Percentiles rank a stretch among this genome's conserved stretches.
Conservation (phyloP, 2,797 vertebrate species). For the Myotis findleyi region DNA sequence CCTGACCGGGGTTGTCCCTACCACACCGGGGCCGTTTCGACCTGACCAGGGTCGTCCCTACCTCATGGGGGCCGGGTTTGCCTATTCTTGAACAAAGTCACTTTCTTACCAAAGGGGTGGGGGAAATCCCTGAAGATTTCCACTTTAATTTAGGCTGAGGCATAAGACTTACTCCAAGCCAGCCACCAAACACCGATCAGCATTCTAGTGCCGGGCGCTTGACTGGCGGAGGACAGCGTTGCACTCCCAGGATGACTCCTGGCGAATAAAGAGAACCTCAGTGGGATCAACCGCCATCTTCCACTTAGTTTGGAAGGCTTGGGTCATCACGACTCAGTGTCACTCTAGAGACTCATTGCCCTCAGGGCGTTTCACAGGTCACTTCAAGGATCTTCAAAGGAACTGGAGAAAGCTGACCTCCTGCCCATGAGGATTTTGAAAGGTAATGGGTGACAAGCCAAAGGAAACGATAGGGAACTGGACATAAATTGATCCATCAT, state of each 20-base stretch:
- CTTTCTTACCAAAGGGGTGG: neutral
- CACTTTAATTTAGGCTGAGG: constrained; percentile 9
- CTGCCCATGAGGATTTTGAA: neutral
- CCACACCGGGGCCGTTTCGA: no score
- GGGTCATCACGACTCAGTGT: neutral
- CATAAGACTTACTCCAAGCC: neutral
- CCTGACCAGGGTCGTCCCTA: no score
- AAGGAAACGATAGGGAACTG: neutral
- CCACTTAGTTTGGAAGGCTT: neutral
- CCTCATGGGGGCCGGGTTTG: no score
- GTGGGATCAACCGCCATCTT: neutral
- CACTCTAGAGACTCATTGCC: neutral
- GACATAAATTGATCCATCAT: neutral
- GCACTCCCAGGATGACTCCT: neutral
- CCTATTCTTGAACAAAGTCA: neutral
- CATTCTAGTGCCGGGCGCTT: neutral
- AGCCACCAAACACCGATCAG: neutral
- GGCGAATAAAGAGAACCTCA: neutral
- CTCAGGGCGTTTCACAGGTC: neutral
- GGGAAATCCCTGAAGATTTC: neutral
- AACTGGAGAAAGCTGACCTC: neutral
- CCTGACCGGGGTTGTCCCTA: no score
- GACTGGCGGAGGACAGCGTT: accelerated
- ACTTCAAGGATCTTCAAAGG: neutral
- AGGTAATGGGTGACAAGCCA: neutral